Base-by-base conservation (phyloP, 2,888 invertebrate genomes). In the Nysson spinosus region DNA sequence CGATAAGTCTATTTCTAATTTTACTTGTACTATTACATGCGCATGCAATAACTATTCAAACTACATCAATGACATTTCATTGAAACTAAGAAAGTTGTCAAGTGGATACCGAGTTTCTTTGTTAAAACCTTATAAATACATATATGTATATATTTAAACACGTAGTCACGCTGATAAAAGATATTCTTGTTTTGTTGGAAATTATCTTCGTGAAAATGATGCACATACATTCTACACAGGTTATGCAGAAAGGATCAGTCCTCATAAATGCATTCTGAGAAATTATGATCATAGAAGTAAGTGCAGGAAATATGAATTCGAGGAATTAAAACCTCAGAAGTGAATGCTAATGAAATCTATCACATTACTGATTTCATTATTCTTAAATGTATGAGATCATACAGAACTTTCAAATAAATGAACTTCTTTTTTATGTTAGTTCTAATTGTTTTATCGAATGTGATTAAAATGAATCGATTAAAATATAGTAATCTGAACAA, bases 141-240 rank as follows among this genome's bases (percentile, higher is more conserved):
- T 30, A 39, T 60, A 9, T 17, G 22, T 7, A 5, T 11, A 9
- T 35, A 4, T 28, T 19, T 19, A 6, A 46, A 5, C 17, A 24
- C n/a, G 16, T 20, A 7, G 11, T n/a, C 26, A 1, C 24, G n/a
- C 19, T 54, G 54, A 61, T 54, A 64, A 52, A 35, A 52, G 6
- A 17, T 3, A 37, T 47, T 61, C 4, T 7, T 37, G 47, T 61
- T 28, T 40, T 3, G 14, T 47, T 58, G 35, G 44, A 46, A 22
- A 14, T 43, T 63, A 63, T 49, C 47, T 50, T 24, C 12, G 9
- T 0, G 1, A 0, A 14, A 26, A n/a, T 19, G 4, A 11, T 4
- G 12, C 14, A 3, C 22, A 6, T 5, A 12, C 1, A 12, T 20
- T 26, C 28, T 39, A 16, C 20, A 34, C 22, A 22, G 11, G 12